Evolutionary conservation across 2,888 invertebrate genomes (phyloP).

Genomic region (Drosophila emarginata): DNA sequence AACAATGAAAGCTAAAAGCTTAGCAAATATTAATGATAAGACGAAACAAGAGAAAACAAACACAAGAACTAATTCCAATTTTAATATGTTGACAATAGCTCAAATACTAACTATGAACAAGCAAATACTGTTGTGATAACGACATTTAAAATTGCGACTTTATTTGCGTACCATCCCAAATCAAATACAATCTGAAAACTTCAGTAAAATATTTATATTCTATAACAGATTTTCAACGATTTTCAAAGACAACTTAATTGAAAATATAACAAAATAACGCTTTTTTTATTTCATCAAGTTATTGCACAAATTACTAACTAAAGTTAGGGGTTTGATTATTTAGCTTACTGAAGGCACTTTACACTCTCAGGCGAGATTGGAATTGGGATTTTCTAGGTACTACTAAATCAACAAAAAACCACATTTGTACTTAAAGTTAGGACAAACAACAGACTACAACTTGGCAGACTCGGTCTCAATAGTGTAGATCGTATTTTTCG

Average conservation of each 20-base stretch:
- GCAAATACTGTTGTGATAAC: background rate
- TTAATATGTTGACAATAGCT: background rate
- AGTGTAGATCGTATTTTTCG: constrained; percentile 52
- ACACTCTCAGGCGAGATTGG: constrained; percentile 3
- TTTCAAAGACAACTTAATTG: background rate
- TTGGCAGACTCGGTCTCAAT: constrained; percentile 1
- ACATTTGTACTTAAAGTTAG: constrained; percentile 6
- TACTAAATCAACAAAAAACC: constrained; percentile 1
- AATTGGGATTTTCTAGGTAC: background rate
- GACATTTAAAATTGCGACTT: background rate
- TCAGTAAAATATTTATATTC: background rate
- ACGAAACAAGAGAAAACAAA: background rate
- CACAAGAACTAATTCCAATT: background rate
- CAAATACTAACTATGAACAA: background rate
- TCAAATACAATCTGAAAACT: background rate
- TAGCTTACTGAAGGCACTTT: constrained; percentile 41
- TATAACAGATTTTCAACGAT: background rate
- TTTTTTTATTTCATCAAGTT: constrained; percentile 44
- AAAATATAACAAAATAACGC: constrained; percentile 1
- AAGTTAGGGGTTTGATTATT: constrained; percentile 25
- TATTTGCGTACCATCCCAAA: background rate
- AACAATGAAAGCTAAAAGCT: background rate
- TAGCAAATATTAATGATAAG: background rate
- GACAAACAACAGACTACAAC: constrained; percentile 1
- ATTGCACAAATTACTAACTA: constrained; percentile 67